Evolutionary conservation across 2,888 invertebrate genomes (phyloP), one percentile per base, ranked within the genome.

Genomic region (Scaptomyza flava): DNA sequence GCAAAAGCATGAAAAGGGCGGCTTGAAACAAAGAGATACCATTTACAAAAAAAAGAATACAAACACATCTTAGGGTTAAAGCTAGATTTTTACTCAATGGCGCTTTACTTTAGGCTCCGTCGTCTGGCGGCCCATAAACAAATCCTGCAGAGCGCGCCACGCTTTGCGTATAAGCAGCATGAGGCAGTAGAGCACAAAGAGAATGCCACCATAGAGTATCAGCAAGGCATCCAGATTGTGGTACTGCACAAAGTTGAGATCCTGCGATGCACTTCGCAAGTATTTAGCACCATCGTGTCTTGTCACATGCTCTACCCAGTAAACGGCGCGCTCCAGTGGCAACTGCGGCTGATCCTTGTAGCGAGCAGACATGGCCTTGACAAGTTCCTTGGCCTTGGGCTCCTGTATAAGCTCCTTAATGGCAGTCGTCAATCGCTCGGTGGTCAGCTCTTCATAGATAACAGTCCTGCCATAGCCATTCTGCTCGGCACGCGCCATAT

Each of bases 401-500:
- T 90, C 76, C 2, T 43, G 33, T 1, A 87, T 23, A 2, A 91
- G 47, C 3, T 74, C 59, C 2, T 78, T 56, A 14, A 91, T 81
- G 12, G 89, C 90, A 0, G 72, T 56, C 4, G 51, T n/a, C 0
- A 93, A 74, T 6, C 63, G 83, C 3, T 89, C 81, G 47, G 91
- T 85, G 0, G 86, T 92, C 3, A 93, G 47, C 0, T 87, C 78
- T 2, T 80, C 67, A 41, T 90, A 91, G 41, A 90, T 82, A 0
- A 93, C 76, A 1, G 72, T 83, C 3, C 91, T 68, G 0, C 91
- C 93, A 77, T 90, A 92, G 3, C 93, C 93, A 46, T 87, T 81
- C 4, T 78, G 68, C 56, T 90, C 91, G 3, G 93, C 92, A 9
- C 90, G 90, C 1, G 84, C 91, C 88, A 93, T 92, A 67, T 94